Evolutionary conservation across 2,113 vertebrate genomes (phyloP), one percentile per base, ranked within the genome.

Genomic region (Gorsachius goisagi): DNA sequence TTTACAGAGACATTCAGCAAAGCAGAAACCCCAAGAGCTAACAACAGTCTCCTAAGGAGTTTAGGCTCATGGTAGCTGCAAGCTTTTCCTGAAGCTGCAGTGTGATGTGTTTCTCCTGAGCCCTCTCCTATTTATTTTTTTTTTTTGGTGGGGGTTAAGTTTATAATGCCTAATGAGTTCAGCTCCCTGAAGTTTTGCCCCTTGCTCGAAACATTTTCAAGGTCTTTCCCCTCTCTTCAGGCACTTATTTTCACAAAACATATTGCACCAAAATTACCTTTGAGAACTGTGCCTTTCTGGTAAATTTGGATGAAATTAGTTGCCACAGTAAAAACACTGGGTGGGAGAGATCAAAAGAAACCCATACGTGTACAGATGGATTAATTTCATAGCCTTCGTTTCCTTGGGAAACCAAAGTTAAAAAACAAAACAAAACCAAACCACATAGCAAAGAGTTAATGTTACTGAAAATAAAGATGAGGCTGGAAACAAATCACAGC

Each of bases 1-100:
- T 86, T 92, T 64, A 59, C 23, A 81, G 56, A 95, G 88, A 67
- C 32, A 44, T 88, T 74, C 83, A 94, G 80, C 60, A 87, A 94
- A 86, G 35, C 73, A 93, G 83, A 92, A 93, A 82, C 44, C 17
- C 58, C 79, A 45, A 64, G 26, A 53, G 35, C 35, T 87, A 89
- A 66, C 0, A 0, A 47, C 11, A 5, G 22, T 72, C 68, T 89
- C 52, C 20, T 37, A 85, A 90, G 74, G 21, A 35, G 77, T 88
- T 90, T 63, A 73, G 35, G 49, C 56, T 79, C 39, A 47, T 30
- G 14, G 37, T 10, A n/a, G 30, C 13, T 66, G 20, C 20, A 90
- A 90, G 53, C 6, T 66, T 85, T 75, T 68, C 52, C 72, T 83
- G 71, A 88, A 89, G 33, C 41, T 68, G 33, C n/a, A 77, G 33